phyloP scores from a whole-genome alignment of 2,888 invertebrate genomes.

The Eupithecia exiguata region DNA sequence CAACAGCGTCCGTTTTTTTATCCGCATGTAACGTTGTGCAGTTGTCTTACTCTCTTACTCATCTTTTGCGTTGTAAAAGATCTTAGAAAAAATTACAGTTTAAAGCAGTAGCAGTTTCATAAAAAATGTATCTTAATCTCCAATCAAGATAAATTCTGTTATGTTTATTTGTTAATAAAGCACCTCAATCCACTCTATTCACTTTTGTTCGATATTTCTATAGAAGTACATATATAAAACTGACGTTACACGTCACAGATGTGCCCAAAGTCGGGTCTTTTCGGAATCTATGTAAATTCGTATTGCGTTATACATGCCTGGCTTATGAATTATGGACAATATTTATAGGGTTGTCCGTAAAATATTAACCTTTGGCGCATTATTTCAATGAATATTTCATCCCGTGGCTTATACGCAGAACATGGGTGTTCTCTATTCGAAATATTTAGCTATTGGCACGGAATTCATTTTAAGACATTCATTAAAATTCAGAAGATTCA shows the following conservation, averaged over 20 bases:
- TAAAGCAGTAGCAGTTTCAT: not conserved
- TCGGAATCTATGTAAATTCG: conserved; percentile 73
- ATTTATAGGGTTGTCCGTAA: conserved; percentile 47
- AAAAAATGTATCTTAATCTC: not conserved
- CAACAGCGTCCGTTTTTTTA: not conserved
- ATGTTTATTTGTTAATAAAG: not conserved
- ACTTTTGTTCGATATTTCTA: no score
- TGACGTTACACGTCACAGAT: conserved; percentile 58
- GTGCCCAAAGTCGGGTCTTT: conserved; percentile 58
- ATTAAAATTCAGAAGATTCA: not conserved
- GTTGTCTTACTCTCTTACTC: no score
- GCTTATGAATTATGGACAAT: conserved; percentile 72
- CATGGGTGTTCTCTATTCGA: not conserved
- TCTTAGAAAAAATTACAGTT: not conserved
- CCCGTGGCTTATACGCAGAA: not conserved
- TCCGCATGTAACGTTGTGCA: not conserved
- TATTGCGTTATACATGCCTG: conserved; percentile 67
- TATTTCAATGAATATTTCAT: conserved; percentile 36
- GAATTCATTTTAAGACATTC: not conserved
- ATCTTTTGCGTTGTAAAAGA: not conserved
- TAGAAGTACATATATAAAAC: no score
- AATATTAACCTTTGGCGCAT: conserved; percentile 36
- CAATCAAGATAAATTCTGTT: not conserved
- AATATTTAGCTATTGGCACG: not conserved
- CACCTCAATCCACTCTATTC: no score